Percentiles rank a stretch among this genome's conserved stretches.
Conservation (phyloP, 2,888 invertebrate genomes). For the Hypena proboscidalis region DNA sequence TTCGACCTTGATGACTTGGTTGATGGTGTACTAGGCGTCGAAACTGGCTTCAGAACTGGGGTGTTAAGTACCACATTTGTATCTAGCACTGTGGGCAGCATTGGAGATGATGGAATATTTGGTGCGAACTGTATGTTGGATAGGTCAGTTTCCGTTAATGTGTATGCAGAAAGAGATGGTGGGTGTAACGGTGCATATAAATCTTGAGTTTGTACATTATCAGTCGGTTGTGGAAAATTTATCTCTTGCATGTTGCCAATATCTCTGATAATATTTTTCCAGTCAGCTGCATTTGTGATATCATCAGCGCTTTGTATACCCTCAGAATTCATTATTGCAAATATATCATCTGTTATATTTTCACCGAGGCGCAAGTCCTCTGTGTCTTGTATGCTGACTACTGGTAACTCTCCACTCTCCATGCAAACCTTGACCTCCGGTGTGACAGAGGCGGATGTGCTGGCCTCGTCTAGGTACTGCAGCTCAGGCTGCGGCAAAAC, state of each 20-base stretch:
- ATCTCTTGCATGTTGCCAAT: conserved; percentile 80
- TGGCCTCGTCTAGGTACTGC: conserved; percentile 70
- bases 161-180: conserved; percentile 58
- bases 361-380: conserved; percentile 79
- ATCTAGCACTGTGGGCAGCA: conserved; percentile 61
- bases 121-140: conserved; percentile 71
- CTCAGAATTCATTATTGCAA: conserved; percentile 82
- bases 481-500: conserved; percentile 71
- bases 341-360: conserved; percentile 79
- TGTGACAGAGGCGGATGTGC: conserved; percentile 61
- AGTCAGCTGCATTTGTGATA: conserved; percentile 76
- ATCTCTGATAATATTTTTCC: conserved; percentile 82
- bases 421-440: conserved; percentile 78
- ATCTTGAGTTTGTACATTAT: conserved; percentile 63
- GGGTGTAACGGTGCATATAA: conserved; percentile 63
- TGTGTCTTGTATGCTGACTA: conserved; percentile 82
- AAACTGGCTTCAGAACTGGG: conserved; percentile 41
- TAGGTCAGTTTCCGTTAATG: conserved; percentile 67
- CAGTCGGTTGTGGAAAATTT: conserved; percentile 70
- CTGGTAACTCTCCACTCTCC: conserved; percentile 78
- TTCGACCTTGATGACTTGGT: conserved; percentile 65
- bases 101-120: conserved; percentile 54
- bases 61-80: conserved; percentile 32
- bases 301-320: conserved; percentile 81
- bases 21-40: conserved; percentile 55